Base-by-base conservation (phyloP, 2,113 vertebrate species). In the Plectropomus leopardus region DNA sequence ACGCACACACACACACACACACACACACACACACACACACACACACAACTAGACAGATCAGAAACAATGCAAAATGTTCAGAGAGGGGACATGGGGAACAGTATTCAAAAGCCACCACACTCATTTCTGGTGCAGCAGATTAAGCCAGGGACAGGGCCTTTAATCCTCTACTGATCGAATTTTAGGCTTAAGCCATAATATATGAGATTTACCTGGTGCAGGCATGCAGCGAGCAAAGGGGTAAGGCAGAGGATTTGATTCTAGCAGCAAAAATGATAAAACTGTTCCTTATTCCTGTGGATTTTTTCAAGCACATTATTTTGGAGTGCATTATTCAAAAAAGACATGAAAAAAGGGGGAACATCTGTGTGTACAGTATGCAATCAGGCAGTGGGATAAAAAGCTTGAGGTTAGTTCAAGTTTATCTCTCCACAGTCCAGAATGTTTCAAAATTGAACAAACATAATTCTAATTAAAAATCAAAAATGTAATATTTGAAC, bases 141-240 rank as follows among this genome's bases (percentile, higher is more conserved):
- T 78, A 80, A 78, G 28, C 58, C n/a, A 53, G 36, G 47, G 40
- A 58, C 24, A 48, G 14, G 11, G 21, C 24, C 26, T 45, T 36
- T 76, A 54, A 69, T 85, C 51, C 44, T 73, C 14, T 48, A n/a
- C 47, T 70, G 36, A 34, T 59, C 6, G 4, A 77, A 58, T 68
- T 72, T 72, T 54, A 44, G 59, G 24, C 66, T 85, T 61, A 15
- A 79, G 13, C 19, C 16, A 44, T 50, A 65, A 72, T 48, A 72
- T 10, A 72, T 28, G 9, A 76, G 66, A 76, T 84, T 60, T 59
- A 30, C 60, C 70, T 81, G 58, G 0, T 63, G 34, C 36, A 72
- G 64, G 51, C 80, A 88, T 91, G 83, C 85, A 86, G 48, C 9
- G 17, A 86, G 70, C 73, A 66, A 40, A 50, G 24, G 23, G 50